Evolutionary conservation across 2,888 invertebrate genomes (phyloP).

Genomic region (Melitaea athalia): DNA sequence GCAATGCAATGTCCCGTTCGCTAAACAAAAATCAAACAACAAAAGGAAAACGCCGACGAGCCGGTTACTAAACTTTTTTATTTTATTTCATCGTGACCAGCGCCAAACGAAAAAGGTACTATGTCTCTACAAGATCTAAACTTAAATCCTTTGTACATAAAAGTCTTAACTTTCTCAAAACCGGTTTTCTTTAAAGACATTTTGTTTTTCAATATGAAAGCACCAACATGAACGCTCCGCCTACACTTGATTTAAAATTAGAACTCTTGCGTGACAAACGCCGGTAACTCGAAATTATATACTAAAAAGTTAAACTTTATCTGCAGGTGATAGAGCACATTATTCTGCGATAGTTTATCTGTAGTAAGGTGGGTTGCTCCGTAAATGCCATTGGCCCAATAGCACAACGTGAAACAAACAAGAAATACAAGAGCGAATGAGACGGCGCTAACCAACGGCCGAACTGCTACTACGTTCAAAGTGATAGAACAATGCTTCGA

Average conservation of each 20-base stretch:
- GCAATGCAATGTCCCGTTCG: slow-evolving; percentile 79
- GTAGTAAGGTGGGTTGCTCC: slow-evolving; percentile 80
- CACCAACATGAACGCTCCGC: slow-evolving; percentile 78
- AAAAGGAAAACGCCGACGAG: slow-evolving; percentile 79
- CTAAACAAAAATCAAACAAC: slow-evolving; percentile 78
- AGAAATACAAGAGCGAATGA: slow-evolving; percentile 73
- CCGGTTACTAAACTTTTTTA: slow-evolving; percentile 81
- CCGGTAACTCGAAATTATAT: slow-evolving; percentile 78
- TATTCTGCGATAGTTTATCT: slow-evolving; percentile 74
- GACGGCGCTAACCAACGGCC: slow-evolving; percentile 59
- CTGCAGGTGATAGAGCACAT: slow-evolving; percentile 74
- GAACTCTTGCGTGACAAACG: slow-evolving; percentile 82
- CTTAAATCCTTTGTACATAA: slow-evolving; percentile 74
- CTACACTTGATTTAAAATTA: slow-evolving; percentile 83
- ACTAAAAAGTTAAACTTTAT: slow-evolving; percentile 81
- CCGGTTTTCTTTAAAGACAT: slow-evolving; percentile 80
- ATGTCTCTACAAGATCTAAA: slow-evolving; percentile 65
- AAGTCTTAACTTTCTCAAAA: slow-evolving; percentile 81
- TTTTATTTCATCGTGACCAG: slow-evolving; percentile 67
- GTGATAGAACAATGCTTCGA: slow-evolving; percentile 1
- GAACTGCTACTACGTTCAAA: slow-evolving; percentile 16
- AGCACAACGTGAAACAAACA: slow-evolving; percentile 77
- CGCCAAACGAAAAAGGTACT: slow-evolving; percentile 62
- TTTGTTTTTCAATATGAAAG: slow-evolving; percentile 80
- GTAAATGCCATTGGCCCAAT: slow-evolving; percentile 80